These are phyloP conservation scores for Eubucco bourcierii DNA, from an alignment of 2,113 vertebrate species.

Conservation along the genomic window DNA sequence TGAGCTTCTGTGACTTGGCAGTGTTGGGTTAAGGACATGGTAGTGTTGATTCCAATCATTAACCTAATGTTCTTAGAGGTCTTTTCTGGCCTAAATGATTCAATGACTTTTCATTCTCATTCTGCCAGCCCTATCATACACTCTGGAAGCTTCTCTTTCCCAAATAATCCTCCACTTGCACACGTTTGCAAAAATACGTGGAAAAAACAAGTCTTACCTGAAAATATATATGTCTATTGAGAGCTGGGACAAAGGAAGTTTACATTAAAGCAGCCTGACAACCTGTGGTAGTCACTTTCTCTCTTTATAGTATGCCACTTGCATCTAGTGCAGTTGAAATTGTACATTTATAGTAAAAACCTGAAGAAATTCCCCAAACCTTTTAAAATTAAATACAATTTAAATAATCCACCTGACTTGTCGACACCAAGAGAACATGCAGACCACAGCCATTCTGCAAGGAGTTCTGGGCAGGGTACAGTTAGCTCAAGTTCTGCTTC, in stretches of 20 bases:
- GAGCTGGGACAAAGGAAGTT: background rate
- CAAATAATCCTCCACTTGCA: background rate
- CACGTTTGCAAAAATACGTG: background rate
- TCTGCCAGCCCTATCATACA: background rate
- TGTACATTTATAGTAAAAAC: background rate
- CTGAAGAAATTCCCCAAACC: background rate
- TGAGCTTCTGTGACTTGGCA: background rate
- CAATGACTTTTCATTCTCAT: background rate
- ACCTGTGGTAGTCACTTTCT: background rate
- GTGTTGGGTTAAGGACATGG: too few relatives aligned
- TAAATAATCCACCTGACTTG: background rate
- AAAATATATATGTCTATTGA: background rate
- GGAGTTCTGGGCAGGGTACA: background rate
- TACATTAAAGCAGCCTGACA: background rate
- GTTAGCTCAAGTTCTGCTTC: background rate
- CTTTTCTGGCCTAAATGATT: background rate
- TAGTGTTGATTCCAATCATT: too few relatives aligned
- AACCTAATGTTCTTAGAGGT: too few relatives aligned
- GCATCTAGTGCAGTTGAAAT: background rate
- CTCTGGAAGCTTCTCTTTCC: background rate
- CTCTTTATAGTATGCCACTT: background rate
- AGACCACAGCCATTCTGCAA: background rate
- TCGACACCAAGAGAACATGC: fast-evolving
- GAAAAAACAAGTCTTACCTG: background rate
- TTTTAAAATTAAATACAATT: background rate